Base-by-base conservation (phyloP, 2,797 vertebrate genomes). In the Novumbra hubbsi region DNA sequence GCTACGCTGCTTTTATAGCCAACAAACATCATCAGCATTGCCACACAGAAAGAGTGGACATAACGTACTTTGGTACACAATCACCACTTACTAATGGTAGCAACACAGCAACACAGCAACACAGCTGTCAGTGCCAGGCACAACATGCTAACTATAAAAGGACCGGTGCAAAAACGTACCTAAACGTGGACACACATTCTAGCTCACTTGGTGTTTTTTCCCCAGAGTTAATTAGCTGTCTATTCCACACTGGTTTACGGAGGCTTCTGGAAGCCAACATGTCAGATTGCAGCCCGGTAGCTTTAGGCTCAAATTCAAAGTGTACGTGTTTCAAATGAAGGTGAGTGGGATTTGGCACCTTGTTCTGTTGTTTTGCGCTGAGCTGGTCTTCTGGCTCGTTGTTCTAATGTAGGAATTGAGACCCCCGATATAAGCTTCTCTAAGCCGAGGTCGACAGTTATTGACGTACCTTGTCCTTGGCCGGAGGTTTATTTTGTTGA, bases 211-310 rank as follows among this genome's bases (percentile, higher is more conserved):
- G n/a, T 8, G 15, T 17, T 52, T 52, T 12, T 12, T 57, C 24
- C 1, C 8, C 11, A 21, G 21, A 55, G 19, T 17, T 80, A 80
- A 71, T 80, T 77, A 74, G 70, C 72, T 80, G 74, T 86, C 87
- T 83, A 81, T 63, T 88, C 78, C 21, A 62, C 76, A 66, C 83
- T 78, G 86, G 86, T 90, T 88, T 87, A 85, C 81, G 55, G 85
- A 82, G 16, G 80, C 84, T 66, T 74, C 79, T 73, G 76, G 64
- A 80, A 77, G 83, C 24, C 30, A 73, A 84, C 76, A 76, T 78
- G 81, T 83, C 88, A 90, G 89, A 90, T 88, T 87, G 88, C 50
- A 67, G 89, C 86, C 83, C 88, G 85, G 74, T 83, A 82, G 89
- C 87, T 69, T 80, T 78, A 71, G 73, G 77, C 76, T 78, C 12